Evolutionary conservation across 2,888 invertebrate genomes (phyloP), one percentile per base, ranked within the genome.

Genomic region (Standfussiana lucernea): DNA sequence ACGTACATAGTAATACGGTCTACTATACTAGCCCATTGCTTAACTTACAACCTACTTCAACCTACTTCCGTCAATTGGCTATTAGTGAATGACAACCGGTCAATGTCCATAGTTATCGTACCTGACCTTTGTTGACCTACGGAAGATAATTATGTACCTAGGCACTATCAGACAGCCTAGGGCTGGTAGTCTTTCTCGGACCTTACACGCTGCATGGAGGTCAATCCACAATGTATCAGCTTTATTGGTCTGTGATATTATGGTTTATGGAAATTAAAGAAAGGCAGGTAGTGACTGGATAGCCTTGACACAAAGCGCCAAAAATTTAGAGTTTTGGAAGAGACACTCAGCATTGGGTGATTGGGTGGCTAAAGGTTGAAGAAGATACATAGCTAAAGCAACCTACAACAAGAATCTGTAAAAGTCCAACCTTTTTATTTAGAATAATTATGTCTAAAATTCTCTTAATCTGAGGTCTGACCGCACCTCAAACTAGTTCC

Each of bases 31-130:
- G 28, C 32, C 32, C 56, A 42, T 47, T 56, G 56, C 42, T 72
- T 32, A 42, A 40, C 24, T 50, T 47, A 47, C 28, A 65, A 72
- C 37, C 8, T 6, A 37, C n/a, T n/a, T n/a, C n/a, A n/a, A n/a
- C n/a, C 47, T 35, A 53, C 79, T 62, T 62, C 79, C 79, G 28
- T 50, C 65, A 78, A 53, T 72, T 79, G 61, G n/a, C 50, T 45
- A 32, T n/a, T 67, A 18, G n/a, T 65, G 28, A 35, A 61, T 61
- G n/a, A 21, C 47, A 18, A 77, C 28, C 21, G 50, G 21, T 42
- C 72, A 50, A 45, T 50, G 65, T 72, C 59, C 72, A 59, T 21
- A 76, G 1, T 65, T 62, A 64, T 47, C 56, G 18, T 35, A 28
- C 7, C 10, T 69, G 47, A 72, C 65, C 78, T 72, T 59, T 72